These are phyloP conservation scores for Rhea americana DNA, from an alignment of 2,113 vertebrate genomes.

Conservation along the genomic window DNA sequence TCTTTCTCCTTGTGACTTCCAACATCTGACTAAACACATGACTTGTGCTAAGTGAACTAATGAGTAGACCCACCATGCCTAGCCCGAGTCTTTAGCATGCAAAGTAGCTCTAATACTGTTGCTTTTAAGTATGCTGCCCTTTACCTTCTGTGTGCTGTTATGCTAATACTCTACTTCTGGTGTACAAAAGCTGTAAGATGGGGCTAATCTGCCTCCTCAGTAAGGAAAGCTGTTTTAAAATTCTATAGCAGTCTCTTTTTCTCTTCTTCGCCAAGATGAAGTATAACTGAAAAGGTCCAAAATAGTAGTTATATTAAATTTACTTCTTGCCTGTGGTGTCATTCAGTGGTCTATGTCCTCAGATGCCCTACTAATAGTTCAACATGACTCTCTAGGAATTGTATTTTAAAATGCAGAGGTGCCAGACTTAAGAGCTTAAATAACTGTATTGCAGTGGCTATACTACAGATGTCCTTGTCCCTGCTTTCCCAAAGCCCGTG, in stretches of 20 bases:
- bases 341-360: neutral
- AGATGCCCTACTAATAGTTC: neutral
- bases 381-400: neutral
- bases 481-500: neutral
- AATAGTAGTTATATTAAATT: neutral
- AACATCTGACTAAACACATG: slow-evolving; percentile 78
- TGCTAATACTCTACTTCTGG: neutral
- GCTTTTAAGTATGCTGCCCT: neutral
- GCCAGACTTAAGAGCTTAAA: neutral
- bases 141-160: neutral
- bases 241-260: neutral
- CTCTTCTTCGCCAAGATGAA: neutral
- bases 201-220: neutral
- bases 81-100: slow-evolving; percentile 1
- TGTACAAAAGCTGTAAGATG: neutral
- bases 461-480: neutral
- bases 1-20: slow-evolving; percentile 74
- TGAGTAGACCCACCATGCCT: slow-evolving; percentile 47
- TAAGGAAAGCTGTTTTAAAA: neutral
- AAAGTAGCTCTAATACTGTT: slow-evolving; percentile 32
- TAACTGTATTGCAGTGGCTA: neutral
- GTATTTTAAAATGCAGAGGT: neutral
- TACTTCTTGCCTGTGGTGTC: neutral
- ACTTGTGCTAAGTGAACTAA: slow-evolving; percentile 66
- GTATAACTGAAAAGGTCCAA: neutral